Evolutionary conservation across 2,888 invertebrate genomes (phyloP), one percentile per base, ranked within the genome.

Genomic region (Silvanus unidentatus): DNA sequence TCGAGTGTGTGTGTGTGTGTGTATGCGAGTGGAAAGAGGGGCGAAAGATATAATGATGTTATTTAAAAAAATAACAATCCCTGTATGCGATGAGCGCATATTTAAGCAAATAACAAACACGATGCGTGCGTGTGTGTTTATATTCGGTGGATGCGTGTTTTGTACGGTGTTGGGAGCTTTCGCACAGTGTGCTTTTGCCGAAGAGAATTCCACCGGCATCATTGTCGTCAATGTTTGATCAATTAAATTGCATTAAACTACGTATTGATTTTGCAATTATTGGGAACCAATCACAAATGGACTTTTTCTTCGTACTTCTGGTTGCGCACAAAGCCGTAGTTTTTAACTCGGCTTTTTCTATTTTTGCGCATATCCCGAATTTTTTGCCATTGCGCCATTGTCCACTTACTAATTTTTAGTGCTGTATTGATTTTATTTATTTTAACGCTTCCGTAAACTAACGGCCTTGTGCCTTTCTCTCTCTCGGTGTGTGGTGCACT

Each of bases 221-320:
- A 22, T 22, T 22, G 22, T 59, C 58, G 57, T 59, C 54, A 58
- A 58, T 59, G 60, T 62, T 63, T 66, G 64, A 66, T 69, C 68
- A 69, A 69, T 68, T 69, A 68, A 66, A 64, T 65, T 66, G 67
- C 68, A 66, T 65, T 64, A 64, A 61, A 61, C 58, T 58, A 59
- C 59, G 69, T 71, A 72, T 72, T 70, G 71, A 71, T 71, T 71
- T 72, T 71, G 70, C 70, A 72, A 72, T 72, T 71, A 72, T 72
- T 64, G 71, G 64, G 65, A 71, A 71, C 72, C 71, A 72, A 72
- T 72, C 71, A 70, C 69, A 67, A 66, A 65, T 70, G 66, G 70
- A 65, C 69, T 67, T 69, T 69, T 68, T 70, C 65, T 63, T 68
- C 66, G 63, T 63, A 62, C 60, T 63, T 54, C 49, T 39, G 39